A percentile compares a stretch with the other conserved stretches of the same genome.
Evolutionary conservation across 1,140 invertebrate species (phyloP).

Genomic region (Drosophila pachea): DNA sequence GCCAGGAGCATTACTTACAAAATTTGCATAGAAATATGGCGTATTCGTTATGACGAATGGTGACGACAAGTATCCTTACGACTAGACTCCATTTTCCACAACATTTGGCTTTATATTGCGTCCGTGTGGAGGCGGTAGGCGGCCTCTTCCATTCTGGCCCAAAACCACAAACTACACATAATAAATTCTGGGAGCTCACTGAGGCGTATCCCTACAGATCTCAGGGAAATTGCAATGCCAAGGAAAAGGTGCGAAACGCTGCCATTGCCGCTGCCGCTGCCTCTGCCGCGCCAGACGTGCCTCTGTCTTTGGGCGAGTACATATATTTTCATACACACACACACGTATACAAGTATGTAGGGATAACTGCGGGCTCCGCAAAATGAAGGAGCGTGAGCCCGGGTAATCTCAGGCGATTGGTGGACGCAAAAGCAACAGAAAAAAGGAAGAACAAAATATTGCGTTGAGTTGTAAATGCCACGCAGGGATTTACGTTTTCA

Average conservation of each 20-base stretch:
- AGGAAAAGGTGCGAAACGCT: conserved; percentile 8
- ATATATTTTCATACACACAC: conserved; percentile 2
- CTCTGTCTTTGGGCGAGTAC: conserved; percentile 11
- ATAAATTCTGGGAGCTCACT: conserved; percentile 68
- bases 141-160: conserved; percentile 26
- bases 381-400: conserved; percentile 18
- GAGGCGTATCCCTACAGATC: conserved; percentile 39
- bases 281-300: conserved; percentile 15
- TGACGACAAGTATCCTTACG: conserved; percentile 64
- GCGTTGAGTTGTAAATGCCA: conserved; percentile 76
- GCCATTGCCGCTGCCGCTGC: too few relatives aligned
- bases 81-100: conserved; percentile 53
- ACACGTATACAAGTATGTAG: neutral
- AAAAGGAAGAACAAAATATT: conserved; percentile 53
- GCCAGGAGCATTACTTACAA: conserved; percentile 24
- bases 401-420: conserved; percentile 56
- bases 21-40: conserved; percentile 74
- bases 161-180: conserved; percentile 39
- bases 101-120: conserved; percentile 46
- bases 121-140: too few relatives aligned
- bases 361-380: conserved; percentile 17
- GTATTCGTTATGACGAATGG: conserved; percentile 64
- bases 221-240: conserved; percentile 24
- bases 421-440: neutral
- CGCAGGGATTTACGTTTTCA: conserved; percentile 75